Percentiles rank a stretch among this genome's conserved stretches.
Conservation (phyloP, 2,113 vertebrate species). For the Cettia cetti region DNA sequence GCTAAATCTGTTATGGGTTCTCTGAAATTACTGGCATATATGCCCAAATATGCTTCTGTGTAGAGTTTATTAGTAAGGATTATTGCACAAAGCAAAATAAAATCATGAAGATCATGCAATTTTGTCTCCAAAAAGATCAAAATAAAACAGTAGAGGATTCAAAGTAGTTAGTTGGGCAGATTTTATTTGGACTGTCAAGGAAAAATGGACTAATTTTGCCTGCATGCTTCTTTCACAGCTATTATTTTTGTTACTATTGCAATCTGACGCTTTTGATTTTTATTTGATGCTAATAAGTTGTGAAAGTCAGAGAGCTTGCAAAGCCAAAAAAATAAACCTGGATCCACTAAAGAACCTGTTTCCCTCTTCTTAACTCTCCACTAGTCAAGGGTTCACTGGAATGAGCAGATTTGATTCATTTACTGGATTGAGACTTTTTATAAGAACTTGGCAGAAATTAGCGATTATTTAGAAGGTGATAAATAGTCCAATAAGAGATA, state of each 20-base stretch:
- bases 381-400: background rate
- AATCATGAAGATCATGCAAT: background rate
- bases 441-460: background rate
- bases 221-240: background rate
- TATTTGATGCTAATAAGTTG: conserved; percentile 6
- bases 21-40: background rate
- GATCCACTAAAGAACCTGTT: conserved; percentile 17
- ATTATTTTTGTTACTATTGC: conserved; percentile 19
- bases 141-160: background rate
- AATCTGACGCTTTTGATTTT: conserved; percentile 37
- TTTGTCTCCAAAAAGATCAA: background rate
- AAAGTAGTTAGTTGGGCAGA: background rate
- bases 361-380: background rate
- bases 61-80: background rate
- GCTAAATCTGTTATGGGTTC: background rate
- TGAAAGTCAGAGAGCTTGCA: conserved; percentile 25
- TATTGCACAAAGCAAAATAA: conserved; percentile 4
- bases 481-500: background rate
- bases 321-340: conserved; percentile 42
- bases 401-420: background rate
- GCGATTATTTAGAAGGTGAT: background rate
- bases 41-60: background rate
- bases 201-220: background rate
- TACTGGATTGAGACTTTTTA: background rate
- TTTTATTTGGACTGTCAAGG: background rate